Base-by-base conservation (phyloP, 2,888 invertebrate genomes). In the Agonopterix subpropinquella region DNA sequence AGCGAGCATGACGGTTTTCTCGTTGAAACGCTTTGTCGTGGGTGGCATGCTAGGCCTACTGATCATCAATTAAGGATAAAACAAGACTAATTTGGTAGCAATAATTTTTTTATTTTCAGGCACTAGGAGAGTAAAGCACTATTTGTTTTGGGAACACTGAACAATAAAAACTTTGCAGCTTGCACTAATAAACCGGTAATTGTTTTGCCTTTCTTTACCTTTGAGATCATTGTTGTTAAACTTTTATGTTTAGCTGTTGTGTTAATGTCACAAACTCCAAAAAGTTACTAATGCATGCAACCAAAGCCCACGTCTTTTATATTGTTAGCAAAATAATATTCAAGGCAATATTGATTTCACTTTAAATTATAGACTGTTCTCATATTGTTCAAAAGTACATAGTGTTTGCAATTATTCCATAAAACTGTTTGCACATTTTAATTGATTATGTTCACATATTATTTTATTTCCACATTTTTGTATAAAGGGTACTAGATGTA, bases 271-370 rank as follows among this genome's bases (percentile, higher is more conserved):
- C 72, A 65, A 70, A 67, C 53, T 61, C 57, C 66, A 65, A 57
- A 55, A 58, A 59, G 59, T 56, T 62, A 87, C 78, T 87, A 86
- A 85, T 85, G 75, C 65, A 55, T 63, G 63, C 61, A 64, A 52
- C 55, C 57, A 63, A 66, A 67, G 67, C 56, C 70, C 61, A 63
- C 70, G 67, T 69, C 80, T 84, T 87, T 82, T 86, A 87, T 87
- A 87, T 77, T 65, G 63, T 66, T 67, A 72, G 65, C 66, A 77
- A 76, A 54, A 28, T 67, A 73, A 54, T 53, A 63, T 11, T 4
- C 85, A 86, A 85, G 83, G 84, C 76, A 70, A 85, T 73, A 70
- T 71, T 65, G 80, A 77, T 85, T 84, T 83, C 85, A 71, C 80
- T 76, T 58, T 73, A 72, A 74, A 62, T 66, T 66, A 67, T 70